These are phyloP conservation scores for Chloroclystis v-ata DNA, from an alignment of 2,888 invertebrate species.

Conservation along the genomic window DNA sequence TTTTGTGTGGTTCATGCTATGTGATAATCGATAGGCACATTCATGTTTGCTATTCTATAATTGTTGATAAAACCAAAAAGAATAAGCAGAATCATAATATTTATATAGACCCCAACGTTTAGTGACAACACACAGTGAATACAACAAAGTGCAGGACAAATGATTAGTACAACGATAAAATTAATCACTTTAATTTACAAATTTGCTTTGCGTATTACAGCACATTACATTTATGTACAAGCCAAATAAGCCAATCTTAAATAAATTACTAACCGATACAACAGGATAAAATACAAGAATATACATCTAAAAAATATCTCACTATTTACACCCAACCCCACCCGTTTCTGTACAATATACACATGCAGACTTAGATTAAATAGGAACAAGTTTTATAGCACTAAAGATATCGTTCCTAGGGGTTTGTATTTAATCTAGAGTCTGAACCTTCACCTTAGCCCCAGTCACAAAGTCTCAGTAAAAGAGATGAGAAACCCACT, in stretches of 20 bases:
- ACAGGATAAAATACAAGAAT: conserved; percentile 33
- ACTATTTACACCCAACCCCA: conserved; percentile 47
- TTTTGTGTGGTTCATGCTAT: no score
- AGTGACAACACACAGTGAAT: conserved; percentile 10
- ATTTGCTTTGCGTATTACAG: conserved; percentile 40
- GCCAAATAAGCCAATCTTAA: conserved; percentile 52
- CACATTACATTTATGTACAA: conserved; percentile 52
- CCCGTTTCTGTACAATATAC: conserved; percentile 42
- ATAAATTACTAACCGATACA: conserved; percentile 54
- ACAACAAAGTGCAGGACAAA: conserved; percentile 14
- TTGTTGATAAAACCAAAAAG: no score
- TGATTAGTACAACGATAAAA: conserved; percentile 35
- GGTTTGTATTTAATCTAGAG: conserved; percentile 62
- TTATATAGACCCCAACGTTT: no score
- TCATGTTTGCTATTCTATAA: no score
- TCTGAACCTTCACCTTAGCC: conserved; percentile 63
- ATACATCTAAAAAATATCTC: conserved; percentile 33
- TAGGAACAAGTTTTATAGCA: conserved; percentile 48
- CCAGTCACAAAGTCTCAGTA: conserved; percentile 69
- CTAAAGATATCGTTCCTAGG: conserved; percentile 31
- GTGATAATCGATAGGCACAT: no score
- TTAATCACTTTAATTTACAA: conserved; percentile 41
- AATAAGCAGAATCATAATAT: no score
- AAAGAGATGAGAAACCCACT: conserved; percentile 73
- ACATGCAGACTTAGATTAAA: conserved; percentile 62